These are phyloP conservation scores for Allygus modestus DNA, from an alignment of 2,888 invertebrate genomes.

Conservation along the genomic window DNA sequence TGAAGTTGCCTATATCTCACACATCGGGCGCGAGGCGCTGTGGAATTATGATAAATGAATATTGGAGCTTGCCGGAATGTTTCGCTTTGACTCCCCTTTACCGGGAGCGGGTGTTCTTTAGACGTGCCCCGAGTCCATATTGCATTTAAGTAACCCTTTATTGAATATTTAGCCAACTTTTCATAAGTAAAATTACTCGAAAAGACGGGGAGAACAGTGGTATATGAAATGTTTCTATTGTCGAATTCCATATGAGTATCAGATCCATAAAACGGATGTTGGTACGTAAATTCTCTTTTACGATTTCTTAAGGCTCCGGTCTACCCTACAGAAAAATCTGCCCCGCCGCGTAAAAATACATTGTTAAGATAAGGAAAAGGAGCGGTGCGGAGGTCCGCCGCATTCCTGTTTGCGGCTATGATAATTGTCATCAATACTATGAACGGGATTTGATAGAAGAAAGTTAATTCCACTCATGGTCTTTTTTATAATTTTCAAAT, in stretches of 20 bases:
- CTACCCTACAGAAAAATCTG: too few relatives aligned
- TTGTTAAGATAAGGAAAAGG: too few relatives aligned
- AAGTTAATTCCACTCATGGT: too few relatives aligned
- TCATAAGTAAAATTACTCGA: not conserved
- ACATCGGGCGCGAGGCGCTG: constrained; percentile 42
- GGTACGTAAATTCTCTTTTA: not conserved
- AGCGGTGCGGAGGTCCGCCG: too few relatives aligned
- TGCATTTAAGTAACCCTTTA: constrained; percentile 28
- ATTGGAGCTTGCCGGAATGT: constrained; percentile 30
- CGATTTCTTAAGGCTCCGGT: too few relatives aligned
- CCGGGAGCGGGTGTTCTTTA: not conserved
- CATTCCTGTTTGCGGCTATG: too few relatives aligned
- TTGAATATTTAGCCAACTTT: constrained; percentile 53
- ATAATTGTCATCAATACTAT: too few relatives aligned
- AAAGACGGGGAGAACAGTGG: not conserved
- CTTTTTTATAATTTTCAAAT: too few relatives aligned
- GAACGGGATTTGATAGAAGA: too few relatives aligned
- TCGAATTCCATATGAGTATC: not conserved
- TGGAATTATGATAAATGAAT: constrained; percentile 40
- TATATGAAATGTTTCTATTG: not conserved
- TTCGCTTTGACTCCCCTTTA: not conserved
- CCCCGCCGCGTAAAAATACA: too few relatives aligned
- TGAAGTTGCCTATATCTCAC: constrained; percentile 39
- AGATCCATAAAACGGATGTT: not conserved
- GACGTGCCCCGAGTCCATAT: constrained; percentile 30